Conservation (phyloP, 1,140 invertebrate genomes). For the Glossosoma conforme region DNA sequence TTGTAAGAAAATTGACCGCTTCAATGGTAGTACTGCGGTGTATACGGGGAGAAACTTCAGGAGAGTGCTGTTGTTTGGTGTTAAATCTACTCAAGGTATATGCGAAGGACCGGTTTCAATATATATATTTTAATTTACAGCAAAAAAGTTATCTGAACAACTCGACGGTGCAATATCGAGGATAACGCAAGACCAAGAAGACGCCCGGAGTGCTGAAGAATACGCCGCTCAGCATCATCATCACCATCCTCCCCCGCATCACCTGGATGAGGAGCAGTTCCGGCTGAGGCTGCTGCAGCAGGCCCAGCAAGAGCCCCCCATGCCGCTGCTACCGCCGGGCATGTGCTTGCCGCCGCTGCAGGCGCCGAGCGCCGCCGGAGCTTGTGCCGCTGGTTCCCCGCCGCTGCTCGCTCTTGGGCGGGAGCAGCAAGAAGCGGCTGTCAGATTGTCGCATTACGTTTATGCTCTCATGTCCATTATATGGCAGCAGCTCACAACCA, state of each 20-base stretch:
- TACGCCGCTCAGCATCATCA: too few relatives aligned
- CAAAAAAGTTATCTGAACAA: too few relatives aligned
- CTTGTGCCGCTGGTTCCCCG: conserved; percentile 31
- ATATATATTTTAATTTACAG: too few relatives aligned
- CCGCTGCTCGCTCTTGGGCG: conserved; percentile 45
- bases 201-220: too few relatives aligned
- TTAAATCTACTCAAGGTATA: too few relatives aligned
- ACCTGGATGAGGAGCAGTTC: conserved; percentile 22
- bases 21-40: too few relatives aligned
- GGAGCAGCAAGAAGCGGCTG: conserved; percentile 55
- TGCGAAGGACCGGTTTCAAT: too few relatives aligned
- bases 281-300: conserved; percentile 25
- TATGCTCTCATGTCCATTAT: conserved; percentile 79
- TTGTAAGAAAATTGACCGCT: too few relatives aligned
- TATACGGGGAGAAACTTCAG: too few relatives aligned
- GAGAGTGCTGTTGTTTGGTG: too few relatives aligned
- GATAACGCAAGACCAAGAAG: too few relatives aligned
- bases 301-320: conserved; percentile 34
- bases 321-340: conserved; percentile 25
- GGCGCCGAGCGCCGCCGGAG: conserved; percentile 2
- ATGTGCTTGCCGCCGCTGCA: conserved; percentile 5
- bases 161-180: too few relatives aligned
- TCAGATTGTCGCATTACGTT: conserved; percentile 74
- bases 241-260: neutral
- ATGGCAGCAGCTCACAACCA: conserved; percentile 79